A percentile compares a stretch with the other conserved stretches of the same genome.
These are phyloP conservation scores for Smithornis capensis DNA, from an alignment of 2,113 vertebrate genomes.

Conservation along the genomic window DNA sequence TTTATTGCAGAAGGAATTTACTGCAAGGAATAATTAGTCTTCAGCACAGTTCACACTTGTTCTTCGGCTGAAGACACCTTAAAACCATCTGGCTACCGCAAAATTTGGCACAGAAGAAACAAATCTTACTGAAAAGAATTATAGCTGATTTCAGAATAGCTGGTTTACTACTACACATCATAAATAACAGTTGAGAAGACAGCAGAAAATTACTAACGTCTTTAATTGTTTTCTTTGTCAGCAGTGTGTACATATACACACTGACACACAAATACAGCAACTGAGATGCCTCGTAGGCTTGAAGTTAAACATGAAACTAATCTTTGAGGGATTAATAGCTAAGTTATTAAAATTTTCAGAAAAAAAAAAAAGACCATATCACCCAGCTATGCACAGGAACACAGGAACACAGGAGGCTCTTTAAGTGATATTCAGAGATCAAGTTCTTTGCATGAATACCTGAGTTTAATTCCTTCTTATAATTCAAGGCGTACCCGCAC, in stretches of 20 bases:
- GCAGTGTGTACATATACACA: background rate
- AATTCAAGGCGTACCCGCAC: background rate
- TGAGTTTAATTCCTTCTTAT: background rate
- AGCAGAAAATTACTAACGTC: conserved; percentile 62
- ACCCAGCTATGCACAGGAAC: background rate
- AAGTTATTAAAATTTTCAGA: background rate
- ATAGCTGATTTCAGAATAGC: conserved; percentile 53
- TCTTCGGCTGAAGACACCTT: conserved; percentile 67
- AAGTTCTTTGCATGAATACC: background rate
- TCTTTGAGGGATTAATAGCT: background rate
- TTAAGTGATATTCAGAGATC: background rate
- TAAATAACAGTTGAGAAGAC: conserved; percentile 72
- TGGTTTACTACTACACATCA: background rate
- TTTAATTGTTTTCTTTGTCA: conserved; percentile 50
- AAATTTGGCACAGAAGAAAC: conserved; percentile 25
- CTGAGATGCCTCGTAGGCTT: background rate
- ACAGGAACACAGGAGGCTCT: background rate
- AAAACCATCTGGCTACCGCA: conserved; percentile 57
- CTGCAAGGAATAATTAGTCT: conserved; percentile 68
- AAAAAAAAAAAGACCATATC: background rate
- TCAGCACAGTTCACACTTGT: conserved; percentile 49
- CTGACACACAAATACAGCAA: background rate
- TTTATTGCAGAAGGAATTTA: conserved; percentile 75
- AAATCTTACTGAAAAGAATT: conserved; percentile 34
- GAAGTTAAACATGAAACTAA: background rate